Percentiles rank a stretch among this genome's conserved stretches.
Evolutionary conservation across 2,888 invertebrate genomes (phyloP).

Genomic region (Ischnura elegans): DNA sequence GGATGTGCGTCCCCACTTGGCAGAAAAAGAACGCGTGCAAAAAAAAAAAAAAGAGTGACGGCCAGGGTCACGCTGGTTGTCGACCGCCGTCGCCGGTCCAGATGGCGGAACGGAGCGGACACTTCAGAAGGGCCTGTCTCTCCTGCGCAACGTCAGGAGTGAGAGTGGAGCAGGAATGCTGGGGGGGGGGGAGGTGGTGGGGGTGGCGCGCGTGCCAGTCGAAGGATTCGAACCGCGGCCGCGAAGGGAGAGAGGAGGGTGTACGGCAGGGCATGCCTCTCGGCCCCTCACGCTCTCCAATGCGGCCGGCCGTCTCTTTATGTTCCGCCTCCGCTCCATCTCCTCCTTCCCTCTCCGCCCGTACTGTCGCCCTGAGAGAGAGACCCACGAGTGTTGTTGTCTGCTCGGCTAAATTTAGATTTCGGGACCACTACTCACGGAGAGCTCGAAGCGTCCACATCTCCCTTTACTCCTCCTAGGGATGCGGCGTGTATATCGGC

Average conservation of each 20-base stretch:
- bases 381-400: constrained; percentile 46
- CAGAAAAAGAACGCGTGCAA: background rate
- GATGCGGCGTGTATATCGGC: background rate
- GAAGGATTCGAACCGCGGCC: constrained; percentile 19
- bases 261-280: background rate
- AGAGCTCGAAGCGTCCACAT: background rate
- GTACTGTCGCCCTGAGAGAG: background rate
- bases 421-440: constrained; percentile 43
- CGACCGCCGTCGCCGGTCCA: constrained; percentile 1
- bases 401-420: constrained; percentile 56
- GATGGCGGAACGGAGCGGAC: background rate
- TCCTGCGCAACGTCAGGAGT: constrained; percentile 1
- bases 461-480: background rate
- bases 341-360: background rate
- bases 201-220: background rate
- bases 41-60: background rate
- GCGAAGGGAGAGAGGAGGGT: background rate
- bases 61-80: constrained; percentile 21
- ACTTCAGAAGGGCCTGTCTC: background rate
- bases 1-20: background rate
- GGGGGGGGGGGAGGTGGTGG: background rate
- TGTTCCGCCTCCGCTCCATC: background rate
- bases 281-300: background rate
- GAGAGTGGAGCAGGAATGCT: background rate
- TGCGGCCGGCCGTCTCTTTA: constrained; percentile 7